Percentiles rank a stretch among this genome's conserved stretches.
Evolutionary conservation across 1,140 invertebrate species (phyloP).

Genomic region (Nasonia longicornis): DNA sequence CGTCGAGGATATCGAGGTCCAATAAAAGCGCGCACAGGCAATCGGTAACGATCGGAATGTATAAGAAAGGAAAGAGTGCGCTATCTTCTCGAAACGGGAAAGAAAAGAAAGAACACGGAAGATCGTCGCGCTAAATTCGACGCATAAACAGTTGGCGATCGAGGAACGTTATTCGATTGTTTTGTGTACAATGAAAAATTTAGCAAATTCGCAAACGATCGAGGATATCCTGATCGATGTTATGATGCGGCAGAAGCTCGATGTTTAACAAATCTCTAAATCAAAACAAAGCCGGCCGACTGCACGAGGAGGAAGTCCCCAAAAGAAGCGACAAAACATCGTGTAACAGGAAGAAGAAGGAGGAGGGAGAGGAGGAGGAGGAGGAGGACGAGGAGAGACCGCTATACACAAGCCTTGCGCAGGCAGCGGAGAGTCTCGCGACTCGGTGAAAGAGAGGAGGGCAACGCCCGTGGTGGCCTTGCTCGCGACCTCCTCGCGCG

Average conservation of each 20-base stretch:
- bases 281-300: background rate
- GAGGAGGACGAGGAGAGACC: background rate
- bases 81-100: too few species aligned
- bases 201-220: background rate
- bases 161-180: too few species aligned
- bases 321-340: constrained; percentile 5
- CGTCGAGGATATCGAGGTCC: too few species aligned
- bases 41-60: background rate
- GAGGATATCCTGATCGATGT: background rate
- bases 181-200: too few species aligned
- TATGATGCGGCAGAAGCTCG: background rate
- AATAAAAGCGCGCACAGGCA: too few species aligned
- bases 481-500: constrained; percentile 63
- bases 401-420: too few species aligned
- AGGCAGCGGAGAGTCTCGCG: background rate
- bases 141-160: too few species aligned
- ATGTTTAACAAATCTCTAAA: background rate
- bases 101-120: too few species aligned
- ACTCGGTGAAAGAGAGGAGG: constrained; percentile 50
- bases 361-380: background rate
- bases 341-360: constrained; percentile 3
- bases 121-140: too few species aligned
- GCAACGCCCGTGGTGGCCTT: constrained; percentile 67
- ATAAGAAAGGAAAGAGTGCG: background rate
- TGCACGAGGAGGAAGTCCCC: background rate